These are phyloP conservation scores for Cairina moschata DNA, from an alignment of 2,113 vertebrate species.

Conservation along the genomic window DNA sequence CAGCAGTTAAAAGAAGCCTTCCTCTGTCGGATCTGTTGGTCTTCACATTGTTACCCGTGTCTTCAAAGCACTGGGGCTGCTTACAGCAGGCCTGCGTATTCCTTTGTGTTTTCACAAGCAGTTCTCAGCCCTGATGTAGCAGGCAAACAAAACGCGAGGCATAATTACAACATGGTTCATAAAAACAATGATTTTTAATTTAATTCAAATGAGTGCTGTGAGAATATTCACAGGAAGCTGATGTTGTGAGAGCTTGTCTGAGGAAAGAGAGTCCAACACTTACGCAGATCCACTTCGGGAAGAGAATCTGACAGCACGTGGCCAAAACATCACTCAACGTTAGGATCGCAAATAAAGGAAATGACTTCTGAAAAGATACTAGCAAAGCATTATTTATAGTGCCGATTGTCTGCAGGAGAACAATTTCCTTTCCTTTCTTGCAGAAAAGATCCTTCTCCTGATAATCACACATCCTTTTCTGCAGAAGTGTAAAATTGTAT, in stretches of 20 bases:
- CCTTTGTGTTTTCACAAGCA: not conserved
- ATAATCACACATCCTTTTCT: constrained; percentile 45
- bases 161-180: not conserved
- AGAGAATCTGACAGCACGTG: not conserved
- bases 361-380: constrained; percentile 10
- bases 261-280: not conserved
- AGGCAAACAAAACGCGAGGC: not conserved
- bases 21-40: accelerated
- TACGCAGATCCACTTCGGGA: not conserved
- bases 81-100: not conserved
- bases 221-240: not conserved
- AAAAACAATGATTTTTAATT: not conserved
- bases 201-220: not conserved
- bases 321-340: not conserved
- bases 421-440: constrained; percentile 28
- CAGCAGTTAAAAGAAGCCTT: not conserved
- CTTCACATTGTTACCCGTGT: not conserved
- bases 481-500: not conserved
- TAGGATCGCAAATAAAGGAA: constrained; percentile 14
- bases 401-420: not conserved
- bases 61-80: not conserved
- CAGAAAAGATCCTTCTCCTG: constrained; percentile 31
- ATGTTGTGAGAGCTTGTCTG: not conserved
- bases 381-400: constrained; percentile 18
- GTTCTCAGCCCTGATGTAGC: not conserved